These are phyloP conservation scores for Cydia pomonella DNA, from an alignment of 1,140 invertebrate genomes.

Conservation along the genomic window DNA sequence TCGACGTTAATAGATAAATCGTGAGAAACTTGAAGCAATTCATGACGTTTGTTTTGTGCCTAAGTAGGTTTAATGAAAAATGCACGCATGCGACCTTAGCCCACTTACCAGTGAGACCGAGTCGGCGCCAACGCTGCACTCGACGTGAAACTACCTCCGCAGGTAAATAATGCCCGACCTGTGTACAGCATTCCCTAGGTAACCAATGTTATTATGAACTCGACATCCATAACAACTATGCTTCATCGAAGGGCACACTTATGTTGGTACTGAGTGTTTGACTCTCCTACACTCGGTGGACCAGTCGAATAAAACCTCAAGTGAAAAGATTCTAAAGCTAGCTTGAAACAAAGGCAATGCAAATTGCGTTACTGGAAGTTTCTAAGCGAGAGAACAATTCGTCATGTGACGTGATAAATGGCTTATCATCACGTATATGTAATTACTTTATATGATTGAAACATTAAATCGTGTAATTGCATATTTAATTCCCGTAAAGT, in stretches of 20 bases:
- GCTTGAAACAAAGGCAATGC: conserved; percentile 10
- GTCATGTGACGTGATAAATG: not conserved
- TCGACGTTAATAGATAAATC: not conserved
- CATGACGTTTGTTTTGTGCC: conserved; percentile 33
- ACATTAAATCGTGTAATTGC: not conserved
- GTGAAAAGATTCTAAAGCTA: conserved; percentile 14
- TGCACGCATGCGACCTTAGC: conserved; percentile 65
- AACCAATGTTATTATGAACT: conserved; percentile 42
- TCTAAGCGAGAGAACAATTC: not conserved
- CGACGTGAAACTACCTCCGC: conserved; percentile 46
- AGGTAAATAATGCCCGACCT: conserved; percentile 58
- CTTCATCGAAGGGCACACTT: not conserved
- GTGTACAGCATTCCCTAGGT: conserved; percentile 41
- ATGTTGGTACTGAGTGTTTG: not conserved
- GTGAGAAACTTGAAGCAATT: conserved; percentile 26
- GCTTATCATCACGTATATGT: not conserved
- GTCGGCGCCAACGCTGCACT: conserved; percentile 41
- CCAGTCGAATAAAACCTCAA: not conserved
- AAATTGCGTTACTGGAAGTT: conserved; percentile 5
- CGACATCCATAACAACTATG: not conserved
- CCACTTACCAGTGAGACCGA: conserved; percentile 51
- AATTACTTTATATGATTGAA: not conserved
- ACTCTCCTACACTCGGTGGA: not conserved
- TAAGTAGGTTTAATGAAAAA: conserved; percentile 55
- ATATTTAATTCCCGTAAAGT: not conserved